phyloP scores from a whole-genome alignment of 2,888 invertebrate species.

The Drosophila mimica region DNA sequence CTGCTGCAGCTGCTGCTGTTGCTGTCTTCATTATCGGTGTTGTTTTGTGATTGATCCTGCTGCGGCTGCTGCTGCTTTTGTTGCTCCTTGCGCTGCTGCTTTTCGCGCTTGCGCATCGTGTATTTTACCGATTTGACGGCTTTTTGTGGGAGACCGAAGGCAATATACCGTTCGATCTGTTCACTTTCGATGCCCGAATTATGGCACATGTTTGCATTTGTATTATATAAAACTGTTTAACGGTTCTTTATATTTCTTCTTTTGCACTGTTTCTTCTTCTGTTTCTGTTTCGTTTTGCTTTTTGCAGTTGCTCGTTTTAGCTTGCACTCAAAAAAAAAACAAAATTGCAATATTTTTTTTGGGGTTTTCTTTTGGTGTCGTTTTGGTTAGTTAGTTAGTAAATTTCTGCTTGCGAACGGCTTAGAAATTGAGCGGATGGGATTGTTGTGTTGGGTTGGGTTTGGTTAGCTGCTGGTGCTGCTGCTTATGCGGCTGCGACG shows the following conservation, averaged over 20 bases:
- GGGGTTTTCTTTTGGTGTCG: conserved; percentile 21
- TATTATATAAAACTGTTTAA: conserved; percentile 32
- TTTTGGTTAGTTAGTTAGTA: conserved; percentile 51
- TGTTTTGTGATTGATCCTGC: conserved; percentile 38
- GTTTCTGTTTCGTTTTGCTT: conserved; percentile 13
- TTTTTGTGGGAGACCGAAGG: conserved; percentile 84
- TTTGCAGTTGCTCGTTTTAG: conserved; percentile 18
- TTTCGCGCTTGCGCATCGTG: conserved; percentile 80
- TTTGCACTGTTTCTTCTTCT: conserved; percentile 9
- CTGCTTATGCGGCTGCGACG: conserved; percentile 48
- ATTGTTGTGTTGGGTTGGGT: conserved; percentile 8
- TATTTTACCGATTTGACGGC: conserved; percentile 81
- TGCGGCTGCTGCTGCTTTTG: conserved; percentile 26
- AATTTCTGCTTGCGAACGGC: conserved; percentile 34
- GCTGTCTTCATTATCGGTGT: conserved; percentile 37
- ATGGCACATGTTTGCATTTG: conserved; percentile 82
- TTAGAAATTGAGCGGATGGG: conserved; percentile 10
- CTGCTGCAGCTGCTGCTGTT: conserved; percentile 20
- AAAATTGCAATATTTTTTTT: conserved; percentile 15
- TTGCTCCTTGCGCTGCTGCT: conserved; percentile 49
- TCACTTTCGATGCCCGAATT: conserved; percentile 81
- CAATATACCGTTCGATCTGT: conserved; percentile 83
- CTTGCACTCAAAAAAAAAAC: conserved; percentile 47
- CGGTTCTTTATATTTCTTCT: conserved; percentile 25
- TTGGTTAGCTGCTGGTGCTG: conserved; percentile 32